Evolutionary conservation across 2,113 vertebrate genomes (phyloP).

Genomic region (Macaca nemestrina): DNA sequence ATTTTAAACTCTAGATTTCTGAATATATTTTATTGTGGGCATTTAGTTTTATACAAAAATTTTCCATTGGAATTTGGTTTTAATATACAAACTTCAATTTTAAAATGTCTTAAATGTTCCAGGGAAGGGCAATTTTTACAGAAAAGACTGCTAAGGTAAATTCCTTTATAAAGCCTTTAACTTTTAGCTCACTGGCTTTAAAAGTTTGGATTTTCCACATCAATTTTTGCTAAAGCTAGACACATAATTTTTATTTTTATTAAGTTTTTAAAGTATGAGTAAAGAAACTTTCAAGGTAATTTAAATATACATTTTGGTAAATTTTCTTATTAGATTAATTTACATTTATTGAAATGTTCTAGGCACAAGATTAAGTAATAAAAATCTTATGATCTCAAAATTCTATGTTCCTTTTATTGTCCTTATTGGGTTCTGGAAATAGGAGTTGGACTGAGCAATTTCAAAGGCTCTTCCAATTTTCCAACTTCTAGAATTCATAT

Average conservation of each 20-base stretch:
- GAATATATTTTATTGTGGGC: slow-evolving; percentile 19
- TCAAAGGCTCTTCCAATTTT: not conserved
- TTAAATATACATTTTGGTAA: not conserved
- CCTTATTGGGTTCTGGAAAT: not conserved
- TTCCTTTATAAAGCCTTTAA: not conserved
- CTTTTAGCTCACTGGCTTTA: not conserved
- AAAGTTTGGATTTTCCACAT: not conserved
- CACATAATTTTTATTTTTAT: not conserved
- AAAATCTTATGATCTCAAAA: not conserved
- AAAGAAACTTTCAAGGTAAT: not conserved
- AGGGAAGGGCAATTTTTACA: not conserved
- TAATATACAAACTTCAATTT: slow-evolving; percentile 30
- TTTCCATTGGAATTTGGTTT: slow-evolving; percentile 41
- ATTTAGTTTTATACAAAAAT: slow-evolving; percentile 33
- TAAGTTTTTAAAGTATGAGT: not conserved
- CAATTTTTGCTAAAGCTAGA: slow-evolving; percentile 1
- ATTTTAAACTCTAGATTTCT: slow-evolving; percentile 43
- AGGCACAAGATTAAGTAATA: not conserved
- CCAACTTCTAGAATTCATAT: not conserved
- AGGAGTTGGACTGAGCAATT: not conserved
- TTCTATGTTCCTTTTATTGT: not conserved
- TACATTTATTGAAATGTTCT: not conserved
- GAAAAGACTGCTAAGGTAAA: not conserved
- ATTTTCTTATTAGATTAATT: not conserved
- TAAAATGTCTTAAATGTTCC: slow-evolving; percentile 43